These are phyloP conservation scores for Propithecus perrieri DNA, from an alignment of 2,797 vertebrate species.

Conservation along the genomic window DNA sequence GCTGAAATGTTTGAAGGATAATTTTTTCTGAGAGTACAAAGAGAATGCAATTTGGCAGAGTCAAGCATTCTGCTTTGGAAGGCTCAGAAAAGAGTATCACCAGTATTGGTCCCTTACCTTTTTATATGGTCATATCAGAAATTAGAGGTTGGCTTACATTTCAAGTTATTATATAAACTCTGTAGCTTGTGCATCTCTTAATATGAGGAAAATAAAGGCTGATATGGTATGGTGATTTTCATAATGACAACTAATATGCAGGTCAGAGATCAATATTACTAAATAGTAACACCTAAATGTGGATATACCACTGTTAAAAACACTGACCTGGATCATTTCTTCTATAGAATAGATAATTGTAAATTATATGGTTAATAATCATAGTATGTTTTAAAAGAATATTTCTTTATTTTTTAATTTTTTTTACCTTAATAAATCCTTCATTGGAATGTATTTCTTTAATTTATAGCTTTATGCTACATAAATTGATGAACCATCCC, in stretches of 20 bases:
- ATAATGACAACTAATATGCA: background rate
- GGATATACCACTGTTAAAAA: background rate
- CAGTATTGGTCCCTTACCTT: background rate
- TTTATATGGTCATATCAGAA: background rate
- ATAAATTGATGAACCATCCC: background rate
- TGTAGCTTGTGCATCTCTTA: background rate
- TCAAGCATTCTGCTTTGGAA: background rate
- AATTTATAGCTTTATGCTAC: background rate
- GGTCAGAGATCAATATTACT: background rate
- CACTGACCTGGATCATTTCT: background rate
- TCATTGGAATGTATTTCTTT: background rate
- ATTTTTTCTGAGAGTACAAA: background rate
- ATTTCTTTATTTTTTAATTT: background rate
- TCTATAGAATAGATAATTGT: background rate
- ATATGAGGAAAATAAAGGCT: background rate
- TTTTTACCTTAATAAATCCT: too few species aligned
- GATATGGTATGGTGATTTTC: background rate
- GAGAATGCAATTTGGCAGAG: background rate
- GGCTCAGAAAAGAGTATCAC: background rate
- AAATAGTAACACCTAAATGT: too few species aligned
- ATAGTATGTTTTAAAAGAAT: background rate
- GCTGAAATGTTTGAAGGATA: background rate
- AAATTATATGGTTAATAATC: background rate
- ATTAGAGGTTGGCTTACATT: background rate
- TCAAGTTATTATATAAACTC: background rate